These are phyloP conservation scores for Drosophila mimetica DNA, from an alignment of 2,888 invertebrate species.

Conservation along the genomic window DNA sequence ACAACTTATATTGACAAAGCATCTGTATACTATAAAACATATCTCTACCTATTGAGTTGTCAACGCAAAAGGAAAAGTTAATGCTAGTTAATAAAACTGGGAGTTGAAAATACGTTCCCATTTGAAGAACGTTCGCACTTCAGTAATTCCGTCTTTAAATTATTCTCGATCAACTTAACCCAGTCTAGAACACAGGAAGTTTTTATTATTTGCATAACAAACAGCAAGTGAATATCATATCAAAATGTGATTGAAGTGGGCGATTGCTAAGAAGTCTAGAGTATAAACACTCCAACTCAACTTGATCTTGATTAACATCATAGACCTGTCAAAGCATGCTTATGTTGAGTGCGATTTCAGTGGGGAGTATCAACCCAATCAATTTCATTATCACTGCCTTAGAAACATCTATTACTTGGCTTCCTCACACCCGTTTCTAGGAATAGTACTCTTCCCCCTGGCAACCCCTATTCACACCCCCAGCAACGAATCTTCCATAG, in stretches of 20 bases:
- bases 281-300: slow-evolving; percentile 6
- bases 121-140: background rate
- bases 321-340: slow-evolving; percentile 12
- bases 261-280: background rate
- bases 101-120: too few relatives aligned
- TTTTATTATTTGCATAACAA: background rate
- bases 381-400: slow-evolving; percentile 19
- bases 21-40: too few relatives aligned
- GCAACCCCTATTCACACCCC: background rate
- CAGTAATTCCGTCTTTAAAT: background rate
- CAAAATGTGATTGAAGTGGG: slow-evolving; percentile 6
- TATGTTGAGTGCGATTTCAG: slow-evolving; percentile 6
- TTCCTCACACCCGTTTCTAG: slow-evolving; percentile 19
- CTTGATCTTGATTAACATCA: slow-evolving; percentile 18
- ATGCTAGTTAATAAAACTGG: too few relatives aligned
- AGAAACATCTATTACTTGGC: slow-evolving; percentile 24
- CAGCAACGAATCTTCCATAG: slow-evolving; percentile 8
- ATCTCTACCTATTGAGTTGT: too few relatives aligned
- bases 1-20: too few relatives aligned
- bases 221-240: background rate
- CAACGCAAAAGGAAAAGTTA: too few relatives aligned
- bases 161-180: background rate
- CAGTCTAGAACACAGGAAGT: background rate
- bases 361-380: slow-evolving; percentile 4
- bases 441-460: background rate